These are phyloP conservation scores for Chionis minor DNA, from an alignment of 2,113 vertebrate species.

Conservation along the genomic window DNA sequence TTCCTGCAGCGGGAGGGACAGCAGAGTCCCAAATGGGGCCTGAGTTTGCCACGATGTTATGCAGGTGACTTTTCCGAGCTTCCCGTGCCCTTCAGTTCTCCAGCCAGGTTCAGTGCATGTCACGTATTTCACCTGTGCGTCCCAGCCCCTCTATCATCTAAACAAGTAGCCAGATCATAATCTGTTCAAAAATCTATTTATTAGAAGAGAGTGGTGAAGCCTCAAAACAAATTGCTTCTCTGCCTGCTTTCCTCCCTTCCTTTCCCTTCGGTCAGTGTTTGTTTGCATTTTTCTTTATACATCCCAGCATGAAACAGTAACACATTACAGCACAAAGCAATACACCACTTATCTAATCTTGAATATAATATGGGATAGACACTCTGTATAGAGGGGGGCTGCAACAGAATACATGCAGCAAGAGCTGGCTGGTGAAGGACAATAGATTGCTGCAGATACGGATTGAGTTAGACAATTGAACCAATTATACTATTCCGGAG, in stretches of 20 bases:
- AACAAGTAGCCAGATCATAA: not conserved
- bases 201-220: not conserved
- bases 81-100: not conserved
- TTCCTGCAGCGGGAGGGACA: not conserved
- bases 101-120: not conserved
- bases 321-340: constrained; percentile 16
- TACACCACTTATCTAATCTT: constrained; percentile 22
- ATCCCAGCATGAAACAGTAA: not conserved
- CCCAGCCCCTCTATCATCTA: not conserved
- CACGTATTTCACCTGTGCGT: not conserved
- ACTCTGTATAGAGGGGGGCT: not conserved
- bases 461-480: constrained; percentile 34
- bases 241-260: not conserved
- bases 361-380: not conserved
- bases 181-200: not conserved
- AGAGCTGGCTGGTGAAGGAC: not conserved
- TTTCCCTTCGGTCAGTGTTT: not conserved
- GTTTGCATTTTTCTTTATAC: not conserved
- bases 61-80: not conserved
- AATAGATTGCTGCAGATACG: constrained; percentile 12
- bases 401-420: not conserved
- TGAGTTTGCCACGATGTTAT: rapidly evolving
- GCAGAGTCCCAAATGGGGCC: not conserved
- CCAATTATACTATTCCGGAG: not conserved
- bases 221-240: not conserved